A percentile compares a stretch with the other conserved stretches of the same genome.
phyloP scores from a whole-genome alignment of 2,888 invertebrate species.

The Stomorhina lunata region DNA sequence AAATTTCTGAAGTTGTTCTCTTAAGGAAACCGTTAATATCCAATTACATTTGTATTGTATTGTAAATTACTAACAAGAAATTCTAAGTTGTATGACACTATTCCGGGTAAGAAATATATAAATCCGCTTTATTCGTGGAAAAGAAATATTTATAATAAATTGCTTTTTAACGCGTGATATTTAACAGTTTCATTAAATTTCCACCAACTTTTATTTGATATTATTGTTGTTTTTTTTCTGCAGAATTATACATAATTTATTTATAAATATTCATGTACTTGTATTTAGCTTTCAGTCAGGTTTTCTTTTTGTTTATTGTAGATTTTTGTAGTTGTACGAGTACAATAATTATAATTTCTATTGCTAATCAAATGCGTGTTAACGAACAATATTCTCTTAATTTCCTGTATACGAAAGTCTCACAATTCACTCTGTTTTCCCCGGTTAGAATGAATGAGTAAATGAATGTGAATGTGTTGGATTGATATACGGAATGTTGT shows the following conservation, averaged over 20 bases:
- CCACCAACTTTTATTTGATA: background rate
- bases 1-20: background rate
- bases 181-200: conserved; percentile 54
- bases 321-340: background rate
- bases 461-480: background rate
- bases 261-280: background rate
- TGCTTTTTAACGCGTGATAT: conserved; percentile 58
- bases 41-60: background rate
- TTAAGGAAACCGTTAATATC: conserved; percentile 16
- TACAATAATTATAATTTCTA: conserved; percentile 48
- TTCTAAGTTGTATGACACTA: conserved; percentile 41
- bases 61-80: conserved; percentile 33
- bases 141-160: conserved; percentile 47
- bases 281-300: background rate
- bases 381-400: conserved; percentile 60
- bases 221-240: background rate
- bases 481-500: conserved; percentile 38
- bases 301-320: background rate
- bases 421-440: conserved; percentile 8
- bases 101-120: conserved; percentile 23
- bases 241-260: conserved; percentile 44
- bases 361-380: conserved; percentile 58
- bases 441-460: background rate
- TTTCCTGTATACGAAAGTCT: conserved; percentile 53
- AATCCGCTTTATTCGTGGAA: conserved; percentile 16